A percentile compares a stretch with the other conserved stretches of the same genome.
Evolutionary conservation across 1,140 invertebrate genomes (phyloP).

Genomic region (Drosophila novamexicana): DNA sequence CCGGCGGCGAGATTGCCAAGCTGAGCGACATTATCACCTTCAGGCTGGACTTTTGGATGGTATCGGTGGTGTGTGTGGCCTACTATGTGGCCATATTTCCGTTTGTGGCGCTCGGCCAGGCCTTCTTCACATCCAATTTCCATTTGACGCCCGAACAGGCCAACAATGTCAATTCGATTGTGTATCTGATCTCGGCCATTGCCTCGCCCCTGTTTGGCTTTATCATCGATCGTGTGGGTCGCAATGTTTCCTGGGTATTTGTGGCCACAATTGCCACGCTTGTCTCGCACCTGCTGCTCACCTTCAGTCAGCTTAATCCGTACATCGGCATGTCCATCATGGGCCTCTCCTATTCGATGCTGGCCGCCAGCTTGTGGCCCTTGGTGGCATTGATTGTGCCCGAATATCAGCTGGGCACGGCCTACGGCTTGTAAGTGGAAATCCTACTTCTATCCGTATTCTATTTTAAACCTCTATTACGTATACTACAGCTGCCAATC

Average conservation of each 20-base stretch:
- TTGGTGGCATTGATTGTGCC: slow-evolving; percentile 96
- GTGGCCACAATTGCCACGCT: slow-evolving; percentile 92
- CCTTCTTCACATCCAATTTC: slow-evolving; percentile 95
- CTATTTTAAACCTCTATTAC: not conserved
- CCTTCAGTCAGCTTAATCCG: slow-evolving; percentile 94
- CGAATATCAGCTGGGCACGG: slow-evolving; percentile 96
- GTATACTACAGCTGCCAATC: slow-evolving; percentile 89
- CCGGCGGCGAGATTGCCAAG: slow-evolving; percentile 89
- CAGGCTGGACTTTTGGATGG: slow-evolving; percentile 93
- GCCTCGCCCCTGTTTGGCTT: slow-evolving; percentile 96
- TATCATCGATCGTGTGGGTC: slow-evolving; percentile 94
- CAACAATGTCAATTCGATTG: slow-evolving; percentile 93
- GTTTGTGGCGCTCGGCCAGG: slow-evolving; percentile 97
- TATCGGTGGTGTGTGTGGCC: slow-evolving; percentile 94
- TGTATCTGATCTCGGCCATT: slow-evolving; percentile 96
- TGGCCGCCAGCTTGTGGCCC: slow-evolving; percentile 98
- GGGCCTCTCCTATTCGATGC: slow-evolving; percentile 95
- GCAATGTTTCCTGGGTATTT: slow-evolving; percentile 96
- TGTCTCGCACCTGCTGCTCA: slow-evolving; percentile 91
- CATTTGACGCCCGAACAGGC: slow-evolving; percentile 89
- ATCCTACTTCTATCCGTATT: too few species aligned
- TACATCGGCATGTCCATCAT: slow-evolving; percentile 95
- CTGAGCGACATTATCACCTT: slow-evolving; percentile 95
- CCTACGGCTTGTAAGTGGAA: slow-evolving; percentile 92
- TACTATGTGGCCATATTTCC: slow-evolving; percentile 99